Evolutionary conservation across 2,797 vertebrate species (phyloP).

Genomic region (Enteromius viviparus): DNA sequence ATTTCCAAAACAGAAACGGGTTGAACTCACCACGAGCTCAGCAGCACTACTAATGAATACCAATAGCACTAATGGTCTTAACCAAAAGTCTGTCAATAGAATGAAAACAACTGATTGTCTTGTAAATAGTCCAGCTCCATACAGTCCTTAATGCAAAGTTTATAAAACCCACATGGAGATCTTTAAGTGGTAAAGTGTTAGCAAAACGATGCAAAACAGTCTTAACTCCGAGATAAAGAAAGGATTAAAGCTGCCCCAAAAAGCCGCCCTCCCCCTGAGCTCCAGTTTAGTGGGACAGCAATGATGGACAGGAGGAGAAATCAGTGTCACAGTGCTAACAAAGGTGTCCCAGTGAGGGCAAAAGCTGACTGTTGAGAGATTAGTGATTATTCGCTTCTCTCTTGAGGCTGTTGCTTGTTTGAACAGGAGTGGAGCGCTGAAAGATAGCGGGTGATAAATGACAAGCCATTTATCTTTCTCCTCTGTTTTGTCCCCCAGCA

Average conservation of each 20-base stretch:
- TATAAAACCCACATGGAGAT: conserved; percentile 7
- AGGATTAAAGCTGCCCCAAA: conserved; percentile 9
- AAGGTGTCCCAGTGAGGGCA: conserved; percentile 61
- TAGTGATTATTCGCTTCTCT: conserved; percentile 57
- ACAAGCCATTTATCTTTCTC: conserved; percentile 67
- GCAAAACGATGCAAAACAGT: conserved; percentile 32
- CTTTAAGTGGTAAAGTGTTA: neutral
- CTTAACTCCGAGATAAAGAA: conserved; percentile 29
- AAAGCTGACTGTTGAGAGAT: conserved; percentile 59
- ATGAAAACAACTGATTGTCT: conserved; percentile 21
- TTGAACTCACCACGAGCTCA: neutral
- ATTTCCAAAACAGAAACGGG: conserved; percentile 16
- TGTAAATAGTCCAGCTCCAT: conserved; percentile 18
- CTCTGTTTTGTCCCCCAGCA: conserved; percentile 55
- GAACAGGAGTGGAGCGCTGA: conserved; percentile 53
- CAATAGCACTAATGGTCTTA: conserved; percentile 41
- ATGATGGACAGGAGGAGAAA: conserved; percentile 54
- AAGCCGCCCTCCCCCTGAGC: conserved; percentile 24
- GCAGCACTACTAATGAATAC: conserved; percentile 31
- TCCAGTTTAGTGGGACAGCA: conserved; percentile 34
- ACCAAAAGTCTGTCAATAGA: conserved; percentile 10
- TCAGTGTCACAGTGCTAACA: conserved; percentile 49
- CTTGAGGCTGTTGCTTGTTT: conserved; percentile 48
- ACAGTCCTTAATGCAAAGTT: conserved; percentile 35
- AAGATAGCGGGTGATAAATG: conserved; percentile 58